Evolutionary conservation across 2,888 invertebrate species (phyloP).

Genomic region (Mystacides longicornis): DNA sequence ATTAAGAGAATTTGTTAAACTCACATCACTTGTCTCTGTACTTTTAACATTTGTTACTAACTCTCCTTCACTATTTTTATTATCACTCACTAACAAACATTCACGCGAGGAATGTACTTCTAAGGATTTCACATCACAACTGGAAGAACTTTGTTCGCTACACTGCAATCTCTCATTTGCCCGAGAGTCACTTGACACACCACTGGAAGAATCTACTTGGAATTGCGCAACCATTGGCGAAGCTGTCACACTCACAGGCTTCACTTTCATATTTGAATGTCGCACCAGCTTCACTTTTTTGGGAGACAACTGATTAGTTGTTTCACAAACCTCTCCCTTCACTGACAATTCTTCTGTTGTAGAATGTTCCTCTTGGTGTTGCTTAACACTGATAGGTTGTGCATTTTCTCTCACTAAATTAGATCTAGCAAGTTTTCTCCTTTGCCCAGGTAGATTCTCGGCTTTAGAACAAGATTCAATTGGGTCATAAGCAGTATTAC

Average conservation of each 20-base stretch:
- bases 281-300: slow-evolving; percentile 22
- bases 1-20: background rate
- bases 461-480: slow-evolving; percentile 8
- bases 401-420: background rate
- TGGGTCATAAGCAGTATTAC: slow-evolving; percentile 1
- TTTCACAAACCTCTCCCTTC: background rate
- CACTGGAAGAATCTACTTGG: background rate
- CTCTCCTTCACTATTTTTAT: background rate
- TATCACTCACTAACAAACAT: background rate
- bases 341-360: background rate
- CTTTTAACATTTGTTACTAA: background rate
- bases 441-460: slow-evolving; percentile 9
- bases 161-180: background rate
- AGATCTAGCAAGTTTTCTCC: slow-evolving; percentile 18
- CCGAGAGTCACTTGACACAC: background rate
- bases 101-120: background rate
- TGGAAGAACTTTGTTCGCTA: background rate
- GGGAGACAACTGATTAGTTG: slow-evolving; percentile 8
- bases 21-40: background rate
- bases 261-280: slow-evolving; percentile 11
- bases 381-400: background rate
- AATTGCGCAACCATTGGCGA: background rate
- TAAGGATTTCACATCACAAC: background rate
- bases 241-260: slow-evolving; percentile 6
- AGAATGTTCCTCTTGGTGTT: background rate